These are phyloP conservation scores for Brenthis ino DNA, from an alignment of 2,888 invertebrate species.

Conservation along the genomic window DNA sequence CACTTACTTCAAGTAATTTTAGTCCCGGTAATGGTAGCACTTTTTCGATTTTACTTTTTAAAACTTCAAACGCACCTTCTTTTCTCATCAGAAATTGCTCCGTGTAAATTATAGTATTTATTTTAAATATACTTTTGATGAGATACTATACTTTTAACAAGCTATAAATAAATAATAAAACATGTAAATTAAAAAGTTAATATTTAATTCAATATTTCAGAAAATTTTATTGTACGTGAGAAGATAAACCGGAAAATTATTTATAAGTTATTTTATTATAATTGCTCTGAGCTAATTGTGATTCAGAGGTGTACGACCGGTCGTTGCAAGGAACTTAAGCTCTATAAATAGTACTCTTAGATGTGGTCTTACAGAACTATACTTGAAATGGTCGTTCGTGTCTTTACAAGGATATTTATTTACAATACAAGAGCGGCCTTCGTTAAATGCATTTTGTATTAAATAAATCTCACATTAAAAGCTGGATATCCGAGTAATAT, in stretches of 20 bases:
- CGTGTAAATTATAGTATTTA: no score
- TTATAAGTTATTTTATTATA: conserved; percentile 7
- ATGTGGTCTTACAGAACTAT: conserved; percentile 20
- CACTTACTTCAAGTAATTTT: conserved; percentile 11
- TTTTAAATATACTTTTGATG: no score
- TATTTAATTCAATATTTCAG: no score
- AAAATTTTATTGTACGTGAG: not conserved
- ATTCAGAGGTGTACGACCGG: conserved; percentile 33
- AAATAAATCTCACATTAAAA: not conserved
- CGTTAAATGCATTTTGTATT: not conserved
- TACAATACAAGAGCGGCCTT: conserved; percentile 2
- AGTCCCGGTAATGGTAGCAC: conserved; percentile 3
- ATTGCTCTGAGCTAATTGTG: conserved; percentile 13
- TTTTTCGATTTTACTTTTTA: not conserved
- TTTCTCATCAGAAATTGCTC: no score
- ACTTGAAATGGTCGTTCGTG: conserved; percentile 15
- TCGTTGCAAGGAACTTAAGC: conserved; percentile 29
- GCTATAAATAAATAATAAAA: no score
- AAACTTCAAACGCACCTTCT: not conserved
- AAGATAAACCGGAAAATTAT: conserved; percentile 3
- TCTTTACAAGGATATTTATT: conserved; percentile 16
- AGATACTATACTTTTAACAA: no score
- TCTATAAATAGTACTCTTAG: conserved; percentile 32
- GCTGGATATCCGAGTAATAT: not conserved
- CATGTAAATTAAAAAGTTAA: no score